Conservation (phyloP, 2,797 vertebrate genomes). For the Pteropus rufus region DNA sequence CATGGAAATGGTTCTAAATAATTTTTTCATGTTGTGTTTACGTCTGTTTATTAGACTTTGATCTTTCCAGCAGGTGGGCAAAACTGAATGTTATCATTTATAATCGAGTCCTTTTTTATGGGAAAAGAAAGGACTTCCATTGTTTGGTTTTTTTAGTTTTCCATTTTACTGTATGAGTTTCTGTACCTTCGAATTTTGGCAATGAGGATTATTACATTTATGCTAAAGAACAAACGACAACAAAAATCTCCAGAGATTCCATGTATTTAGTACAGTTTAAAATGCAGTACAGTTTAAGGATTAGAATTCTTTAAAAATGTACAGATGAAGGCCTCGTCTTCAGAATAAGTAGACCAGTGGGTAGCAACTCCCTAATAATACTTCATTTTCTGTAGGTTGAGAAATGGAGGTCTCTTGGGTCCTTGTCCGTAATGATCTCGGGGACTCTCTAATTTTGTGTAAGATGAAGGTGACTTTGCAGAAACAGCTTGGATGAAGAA, state of each 20-base stretch:
- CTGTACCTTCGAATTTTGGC: neutral
- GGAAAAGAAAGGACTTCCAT: neutral
- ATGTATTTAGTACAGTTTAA: neutral
- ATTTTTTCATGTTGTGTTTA: neutral
- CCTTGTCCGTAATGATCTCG: neutral
- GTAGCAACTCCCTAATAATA: neutral
- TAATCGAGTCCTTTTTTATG: neutral
- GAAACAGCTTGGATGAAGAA: neutral
- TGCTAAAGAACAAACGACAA: neutral
- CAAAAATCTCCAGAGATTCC: neutral
- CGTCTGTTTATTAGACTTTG: neutral
- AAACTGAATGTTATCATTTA: neutral
- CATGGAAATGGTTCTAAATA: neutral
- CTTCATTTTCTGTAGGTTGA: neutral
- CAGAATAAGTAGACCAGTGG: neutral
- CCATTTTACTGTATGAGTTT: neutral
- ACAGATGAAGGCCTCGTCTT: neutral
- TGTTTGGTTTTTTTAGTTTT: neutral
- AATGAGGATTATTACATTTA: neutral
- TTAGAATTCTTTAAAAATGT: neutral
- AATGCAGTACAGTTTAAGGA: neutral
- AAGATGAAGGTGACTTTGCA: neutral
- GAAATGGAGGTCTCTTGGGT: neutral
- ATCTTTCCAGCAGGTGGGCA: neutral
- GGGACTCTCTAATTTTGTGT: neutral